Conservation (phyloP, 2,113 vertebrate species). For the Eudyptes chrysolophus region DNA sequence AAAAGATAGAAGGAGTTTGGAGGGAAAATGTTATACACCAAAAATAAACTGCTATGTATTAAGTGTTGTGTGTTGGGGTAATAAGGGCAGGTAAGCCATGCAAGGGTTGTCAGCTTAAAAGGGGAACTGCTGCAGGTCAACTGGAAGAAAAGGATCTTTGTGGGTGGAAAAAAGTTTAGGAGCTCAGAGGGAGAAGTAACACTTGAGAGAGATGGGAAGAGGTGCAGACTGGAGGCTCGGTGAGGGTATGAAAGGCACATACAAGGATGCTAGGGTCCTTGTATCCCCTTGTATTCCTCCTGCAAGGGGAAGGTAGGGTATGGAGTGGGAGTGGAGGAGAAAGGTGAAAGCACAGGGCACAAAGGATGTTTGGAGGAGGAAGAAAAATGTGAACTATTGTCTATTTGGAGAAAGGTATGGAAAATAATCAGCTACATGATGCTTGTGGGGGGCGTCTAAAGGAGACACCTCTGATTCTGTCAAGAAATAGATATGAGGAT, state of each 20-base stretch:
- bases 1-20: neutral
- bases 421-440: conserved; percentile 24
- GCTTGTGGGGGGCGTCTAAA: neutral
- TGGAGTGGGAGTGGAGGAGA: neutral
- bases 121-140: neutral
- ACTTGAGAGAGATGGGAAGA: neutral
- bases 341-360: conserved; percentile 3
- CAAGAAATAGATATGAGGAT: neutral
- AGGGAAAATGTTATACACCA: neutral
- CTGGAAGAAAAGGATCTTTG: neutral
- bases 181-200: neutral
- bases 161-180: neutral
- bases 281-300: no score
- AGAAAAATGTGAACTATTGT: conserved; percentile 13
- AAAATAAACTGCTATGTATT: neutral
- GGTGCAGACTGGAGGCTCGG: neutral
- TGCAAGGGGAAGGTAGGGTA: neutral
- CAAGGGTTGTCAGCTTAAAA: neutral
- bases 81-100: neutral
- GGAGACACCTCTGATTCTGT: conserved; percentile 20
- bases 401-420: conserved; percentile 58
- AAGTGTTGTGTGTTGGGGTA: neutral
- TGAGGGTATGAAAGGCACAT: neutral
- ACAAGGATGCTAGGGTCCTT: neutral
- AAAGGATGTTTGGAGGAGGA: conserved; percentile 52